These are phyloP conservation scores for Aptenodytes forsteri DNA, from an alignment of 2,113 vertebrate genomes.

Conservation along the genomic window DNA sequence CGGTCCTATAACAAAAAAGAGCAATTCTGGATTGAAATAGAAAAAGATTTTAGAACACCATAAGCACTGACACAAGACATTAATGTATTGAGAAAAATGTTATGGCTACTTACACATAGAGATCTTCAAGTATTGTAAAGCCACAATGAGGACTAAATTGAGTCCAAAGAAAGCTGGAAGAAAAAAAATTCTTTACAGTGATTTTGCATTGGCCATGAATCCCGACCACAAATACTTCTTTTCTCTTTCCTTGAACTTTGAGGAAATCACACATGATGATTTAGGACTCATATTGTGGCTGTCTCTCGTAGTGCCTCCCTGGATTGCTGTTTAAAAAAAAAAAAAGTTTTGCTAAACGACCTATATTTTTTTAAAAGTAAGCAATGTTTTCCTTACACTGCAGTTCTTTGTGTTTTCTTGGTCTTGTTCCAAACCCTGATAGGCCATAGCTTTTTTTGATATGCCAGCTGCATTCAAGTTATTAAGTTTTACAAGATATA, in stretches of 20 bases:
- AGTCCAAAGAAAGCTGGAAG: background rate
- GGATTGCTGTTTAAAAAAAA: background rate
- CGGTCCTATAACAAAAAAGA: background rate
- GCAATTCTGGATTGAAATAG: background rate
- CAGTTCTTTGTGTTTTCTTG: background rate
- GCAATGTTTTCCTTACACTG: background rate
- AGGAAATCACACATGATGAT: background rate
- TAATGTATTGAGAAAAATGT: background rate
- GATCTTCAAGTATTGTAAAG: background rate
- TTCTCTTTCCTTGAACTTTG: background rate
- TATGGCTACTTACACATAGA: rapidly evolving
- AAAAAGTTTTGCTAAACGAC: background rate
- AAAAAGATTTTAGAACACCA: background rate
- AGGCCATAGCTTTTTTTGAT: background rate
- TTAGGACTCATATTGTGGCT: background rate
- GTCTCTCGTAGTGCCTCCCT: background rate
- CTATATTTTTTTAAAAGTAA: background rate
- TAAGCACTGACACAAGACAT: background rate
- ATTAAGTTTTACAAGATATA: background rate
- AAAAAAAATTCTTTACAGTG: background rate
- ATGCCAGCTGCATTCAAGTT: background rate
- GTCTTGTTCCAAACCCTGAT: background rate
- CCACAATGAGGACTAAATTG: background rate
- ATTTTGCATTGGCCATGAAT: background rate
- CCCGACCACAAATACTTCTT: background rate